These are phyloP conservation scores for Prochilodus magdalenae DNA, from an alignment of 2,113 vertebrate species.

Conservation along the genomic window DNA sequence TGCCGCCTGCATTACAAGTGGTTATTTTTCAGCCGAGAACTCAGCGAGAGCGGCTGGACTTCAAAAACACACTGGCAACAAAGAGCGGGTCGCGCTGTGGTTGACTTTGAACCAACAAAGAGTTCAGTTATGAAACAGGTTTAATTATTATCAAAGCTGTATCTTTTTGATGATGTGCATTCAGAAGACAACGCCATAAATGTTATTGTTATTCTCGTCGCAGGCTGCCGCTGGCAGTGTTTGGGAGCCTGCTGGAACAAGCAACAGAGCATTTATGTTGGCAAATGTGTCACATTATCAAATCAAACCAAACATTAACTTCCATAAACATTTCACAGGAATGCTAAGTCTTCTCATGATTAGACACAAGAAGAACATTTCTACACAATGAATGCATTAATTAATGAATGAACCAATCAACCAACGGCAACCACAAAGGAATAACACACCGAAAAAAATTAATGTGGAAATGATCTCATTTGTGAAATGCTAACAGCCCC, in stretches of 20 bases:
- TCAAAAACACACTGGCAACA: constrained; percentile 11
- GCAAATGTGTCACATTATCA: background rate
- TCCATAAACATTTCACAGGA: background rate
- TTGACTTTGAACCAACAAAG: constrained; percentile 2
- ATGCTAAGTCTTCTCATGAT: too few relatives aligned
- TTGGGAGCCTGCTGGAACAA: background rate
- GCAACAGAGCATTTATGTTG: background rate
- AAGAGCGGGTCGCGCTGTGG: constrained; percentile 9
- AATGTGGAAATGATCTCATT: too few relatives aligned
- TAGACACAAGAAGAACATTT: too few relatives aligned
- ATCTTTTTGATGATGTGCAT: background rate
- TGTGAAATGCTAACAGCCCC: too few relatives aligned
- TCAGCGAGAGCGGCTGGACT: constrained; percentile 6
- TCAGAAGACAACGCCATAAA: constrained; percentile 17
- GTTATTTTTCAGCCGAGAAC: background rate
- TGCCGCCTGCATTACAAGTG: constrained; percentile 14
- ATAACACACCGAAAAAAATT: too few relatives aligned
- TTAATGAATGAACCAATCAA: too few relatives aligned
- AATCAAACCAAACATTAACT: background rate
- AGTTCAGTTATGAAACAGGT: constrained; percentile 18
- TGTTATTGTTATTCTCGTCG: background rate
- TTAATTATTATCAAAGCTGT: constrained; percentile 17
- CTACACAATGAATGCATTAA: too few relatives aligned
- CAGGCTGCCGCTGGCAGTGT: background rate
- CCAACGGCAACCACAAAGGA: too few relatives aligned